Evolutionary conservation across 2,113 vertebrate genomes (phyloP), one percentile per base, ranked within the genome.

Genomic region (Progne subis): DNA sequence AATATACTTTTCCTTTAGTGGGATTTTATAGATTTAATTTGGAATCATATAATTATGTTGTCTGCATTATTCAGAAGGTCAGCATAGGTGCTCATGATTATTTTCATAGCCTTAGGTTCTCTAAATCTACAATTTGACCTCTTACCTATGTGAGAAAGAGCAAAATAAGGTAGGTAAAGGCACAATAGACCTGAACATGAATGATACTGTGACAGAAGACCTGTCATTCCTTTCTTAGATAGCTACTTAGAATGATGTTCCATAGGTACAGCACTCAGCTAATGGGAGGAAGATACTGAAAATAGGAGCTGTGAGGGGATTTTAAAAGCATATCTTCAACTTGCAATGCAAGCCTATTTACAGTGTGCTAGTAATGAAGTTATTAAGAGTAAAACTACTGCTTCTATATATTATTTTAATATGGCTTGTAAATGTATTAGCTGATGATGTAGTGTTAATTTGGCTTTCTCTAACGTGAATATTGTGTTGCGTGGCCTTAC

Each of bases 21-120:
- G 13, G 41, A 88, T 28, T 88, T 89, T 91, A 34, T 77, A 49
- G n/a, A 61, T 94, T 86, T 84, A 67, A 68, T 91, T 90, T 81
- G 60, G 39, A 70, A 86, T 81, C 14, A 9, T 63, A 18, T 37
- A 64, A 57, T 86, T 92, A 37, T 61, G 20, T 94, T 94, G 67
- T 77, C 55, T 74, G 18, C 3, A 1, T 67, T 86, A 47, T 90
- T 88, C 56, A 67, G 31, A 49, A 88, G 39, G 34, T 61, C 59
- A 78, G 28, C 60, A 55, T 31, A 64, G 56, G 21, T 71, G 24
- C 31, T 83, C 47, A 37, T 53, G 67, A 65, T 41, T 10, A 49
- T 76, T 89, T 79, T 86, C 8, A 4, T 70, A 81, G 39, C 52
- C 44, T 86, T 88, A 56, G 13, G 31, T 86, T 83, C 47, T 88